phyloP scores from a whole-genome alignment of 2,113 vertebrate genomes.

The Cyanoliseus patagonus region DNA sequence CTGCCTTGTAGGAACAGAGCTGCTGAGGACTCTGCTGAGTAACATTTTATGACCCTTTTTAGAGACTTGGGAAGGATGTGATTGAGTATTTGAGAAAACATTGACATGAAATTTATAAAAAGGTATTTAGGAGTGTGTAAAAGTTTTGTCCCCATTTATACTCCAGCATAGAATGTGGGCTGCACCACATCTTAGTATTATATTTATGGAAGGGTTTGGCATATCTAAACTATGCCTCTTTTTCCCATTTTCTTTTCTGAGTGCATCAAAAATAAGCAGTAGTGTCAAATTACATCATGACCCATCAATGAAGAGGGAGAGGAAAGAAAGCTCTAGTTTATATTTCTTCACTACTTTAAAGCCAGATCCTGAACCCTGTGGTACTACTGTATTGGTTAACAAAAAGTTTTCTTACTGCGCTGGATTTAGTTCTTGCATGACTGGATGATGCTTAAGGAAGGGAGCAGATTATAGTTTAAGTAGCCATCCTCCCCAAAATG shows the following conservation, averaged over 20 bases:
- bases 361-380: not conserved
- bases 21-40: slow-evolving; percentile 7
- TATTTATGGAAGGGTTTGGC: not conserved
- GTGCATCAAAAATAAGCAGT: not conserved
- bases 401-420: not conserved
- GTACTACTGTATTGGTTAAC: not conserved
- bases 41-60: slow-evolving; percentile 26
- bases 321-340: not conserved
- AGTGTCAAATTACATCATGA: not conserved
- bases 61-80: not conserved
- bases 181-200: not conserved
- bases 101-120: not conserved
- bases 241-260: not conserved
- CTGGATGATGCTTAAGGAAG: not conserved
- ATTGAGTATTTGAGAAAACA: not conserved
- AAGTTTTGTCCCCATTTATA: not conserved
- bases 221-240: not conserved
- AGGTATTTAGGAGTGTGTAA: not conserved
- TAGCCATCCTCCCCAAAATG: not conserved
- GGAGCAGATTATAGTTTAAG: not conserved
- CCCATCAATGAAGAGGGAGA: not conserved
- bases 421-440: not conserved
- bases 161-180: not conserved
- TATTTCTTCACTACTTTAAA: not conserved
- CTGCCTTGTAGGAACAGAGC: slow-evolving; percentile 11